Evolutionary conservation across 2,113 vertebrate genomes (phyloP).

Genomic region (Neolamprologus brichardi): DNA sequence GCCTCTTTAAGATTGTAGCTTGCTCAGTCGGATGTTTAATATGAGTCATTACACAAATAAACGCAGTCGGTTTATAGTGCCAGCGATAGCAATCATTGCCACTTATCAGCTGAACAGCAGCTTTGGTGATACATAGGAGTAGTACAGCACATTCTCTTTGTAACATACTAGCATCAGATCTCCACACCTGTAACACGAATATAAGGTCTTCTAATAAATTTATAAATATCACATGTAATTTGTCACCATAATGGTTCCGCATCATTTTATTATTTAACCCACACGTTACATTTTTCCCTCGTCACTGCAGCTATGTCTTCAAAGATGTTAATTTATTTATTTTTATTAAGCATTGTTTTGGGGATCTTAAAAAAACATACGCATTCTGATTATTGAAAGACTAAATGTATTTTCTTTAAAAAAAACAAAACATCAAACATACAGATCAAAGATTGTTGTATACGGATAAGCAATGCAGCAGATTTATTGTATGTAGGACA

Average conservation of each 20-base stretch:
- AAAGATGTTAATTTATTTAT: not conserved
- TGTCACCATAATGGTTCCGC: not conserved
- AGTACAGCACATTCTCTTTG: not conserved
- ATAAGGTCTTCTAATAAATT: not conserved
- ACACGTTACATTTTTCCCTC: not conserved
- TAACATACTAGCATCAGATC: not conserved
- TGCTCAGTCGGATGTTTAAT: slow-evolving; percentile 19
- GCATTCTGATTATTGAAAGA: not conserved
- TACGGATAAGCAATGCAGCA: not conserved
- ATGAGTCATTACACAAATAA: slow-evolving; percentile 37
- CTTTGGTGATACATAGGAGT: not conserved
- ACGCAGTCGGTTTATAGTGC: not conserved
- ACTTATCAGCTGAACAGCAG: not conserved
- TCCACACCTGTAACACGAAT: not conserved
- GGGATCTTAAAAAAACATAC: not conserved
- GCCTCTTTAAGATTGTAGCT: slow-evolving; percentile 16
- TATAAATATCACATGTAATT: not conserved
- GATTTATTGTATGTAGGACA: not conserved
- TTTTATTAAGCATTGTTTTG: not conserved
- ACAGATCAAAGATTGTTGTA: not conserved
- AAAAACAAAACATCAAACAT: not conserved
- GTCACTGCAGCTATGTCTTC: not conserved
- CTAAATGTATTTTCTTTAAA: not conserved
- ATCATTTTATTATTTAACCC: not conserved
- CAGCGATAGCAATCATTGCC: not conserved